Conservation (phyloP, 2,888 invertebrate species). For the Branchipolynoe longqiensis region DNA sequence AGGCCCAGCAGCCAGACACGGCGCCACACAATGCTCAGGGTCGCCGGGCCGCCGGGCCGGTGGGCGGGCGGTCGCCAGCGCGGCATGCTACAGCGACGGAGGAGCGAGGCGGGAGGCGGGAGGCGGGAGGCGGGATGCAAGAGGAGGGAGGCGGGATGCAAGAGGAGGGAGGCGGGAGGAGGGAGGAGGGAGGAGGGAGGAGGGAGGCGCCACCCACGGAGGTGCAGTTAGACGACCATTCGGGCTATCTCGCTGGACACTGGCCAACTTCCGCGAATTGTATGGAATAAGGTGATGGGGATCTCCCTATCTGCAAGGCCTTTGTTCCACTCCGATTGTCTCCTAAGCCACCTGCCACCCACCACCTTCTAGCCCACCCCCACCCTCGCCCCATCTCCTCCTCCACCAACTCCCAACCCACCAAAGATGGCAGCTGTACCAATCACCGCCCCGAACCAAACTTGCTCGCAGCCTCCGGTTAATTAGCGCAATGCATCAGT, state of each 20-base stretch:
- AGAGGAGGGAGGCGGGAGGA: background rate
- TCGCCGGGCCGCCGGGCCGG: background rate
- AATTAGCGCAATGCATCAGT: too few species aligned
- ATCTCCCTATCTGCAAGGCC: too few species aligned
- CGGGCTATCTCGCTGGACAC: background rate
- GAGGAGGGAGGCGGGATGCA: background rate
- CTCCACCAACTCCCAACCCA: too few species aligned
- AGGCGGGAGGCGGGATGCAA: background rate
- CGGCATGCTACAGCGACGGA: background rate
- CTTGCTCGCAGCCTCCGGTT: too few species aligned
- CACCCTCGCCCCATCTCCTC: too few species aligned
- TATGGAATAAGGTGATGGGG: background rate
- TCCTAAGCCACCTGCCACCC: too few species aligned
- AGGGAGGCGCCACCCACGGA: background rate
- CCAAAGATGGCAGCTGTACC: too few species aligned
- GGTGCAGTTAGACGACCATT: background rate
- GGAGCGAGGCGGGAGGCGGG: too few species aligned
- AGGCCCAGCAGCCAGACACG: background rate
- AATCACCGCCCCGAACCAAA: too few species aligned
- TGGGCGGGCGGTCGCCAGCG: background rate
- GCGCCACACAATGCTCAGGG: background rate
- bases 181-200: background rate
- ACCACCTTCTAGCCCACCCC: background rate
- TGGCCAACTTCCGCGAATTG: constrained; percentile 24
- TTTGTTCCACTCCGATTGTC: too few species aligned